Base-by-base conservation (phyloP, 2,113 vertebrate species). In the Vanacampus margaritifer region DNA sequence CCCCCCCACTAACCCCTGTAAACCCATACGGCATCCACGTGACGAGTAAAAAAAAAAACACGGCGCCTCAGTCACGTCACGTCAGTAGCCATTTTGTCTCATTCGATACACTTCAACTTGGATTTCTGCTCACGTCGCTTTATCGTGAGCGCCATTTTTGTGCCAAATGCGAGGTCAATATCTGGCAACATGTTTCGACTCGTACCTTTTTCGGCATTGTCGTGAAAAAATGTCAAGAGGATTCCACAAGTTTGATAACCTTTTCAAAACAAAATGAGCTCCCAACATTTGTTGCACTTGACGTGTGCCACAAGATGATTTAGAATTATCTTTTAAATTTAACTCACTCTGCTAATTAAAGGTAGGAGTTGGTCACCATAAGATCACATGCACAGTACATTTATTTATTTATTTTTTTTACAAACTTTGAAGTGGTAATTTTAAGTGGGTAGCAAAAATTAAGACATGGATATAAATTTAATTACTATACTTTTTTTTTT, bases 1-100 rank as follows among this genome's bases (percentile, higher is more conserved):
- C 35, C 35, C 58, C 58, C 35, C 26, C 1, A 32, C 28, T 9
- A 54, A 54, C 12, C 51, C 13, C 51, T 68, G 56, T 81, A 72
- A n/a, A 69, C 65, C 65, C 75, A 76, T 80, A 79, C 61, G 24
- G 67, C 73, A 28, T 67, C 41, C 63, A 79, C 24, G 54, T 59
- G 56, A 73, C 41, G 23, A 13, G 66, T 45, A 32, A 8, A 66
- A 71, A 39, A 32, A 8, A 66, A 71, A 39, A 50, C 1, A 53
- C 39, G 41, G 12, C 69, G 43, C 59, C 51, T 10, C 43, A n/a
- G 23, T 10, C 26, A 28, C 16, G n/a, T 16, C 8, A 5, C 64
- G 9, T 39, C 37, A 80, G 74, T 83, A 76, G 80, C 82, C 82
- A 84, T 85, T 88, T 86, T 88, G 82, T 86, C 72, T 74, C 43